Evolutionary conservation across 2,888 invertebrate genomes (phyloP).

Genomic region (Eutolmus rufibarbis): DNA sequence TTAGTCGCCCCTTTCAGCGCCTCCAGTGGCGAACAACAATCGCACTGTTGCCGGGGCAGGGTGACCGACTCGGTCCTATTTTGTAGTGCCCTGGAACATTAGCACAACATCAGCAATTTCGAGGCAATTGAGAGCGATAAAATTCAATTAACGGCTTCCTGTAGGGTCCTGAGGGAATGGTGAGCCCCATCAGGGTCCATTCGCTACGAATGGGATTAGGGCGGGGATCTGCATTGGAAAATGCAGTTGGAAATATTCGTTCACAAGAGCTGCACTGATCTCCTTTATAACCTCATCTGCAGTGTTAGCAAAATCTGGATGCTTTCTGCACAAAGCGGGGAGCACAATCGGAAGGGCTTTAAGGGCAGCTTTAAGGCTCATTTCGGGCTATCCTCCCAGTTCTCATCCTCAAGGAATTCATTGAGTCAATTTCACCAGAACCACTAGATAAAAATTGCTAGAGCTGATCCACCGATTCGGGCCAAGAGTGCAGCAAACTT

Average conservation of each 20-base stretch:
- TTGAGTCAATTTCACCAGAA: slow-evolving; percentile 17
- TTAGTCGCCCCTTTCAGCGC: not conserved
- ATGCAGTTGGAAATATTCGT: not conserved
- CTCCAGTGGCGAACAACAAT: not conserved
- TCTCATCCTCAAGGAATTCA: not conserved
- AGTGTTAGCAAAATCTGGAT: not conserved
- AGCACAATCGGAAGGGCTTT: not conserved
- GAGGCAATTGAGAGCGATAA: slow-evolving; percentile 23
- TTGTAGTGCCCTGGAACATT: not conserved
- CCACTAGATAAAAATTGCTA: not conserved
- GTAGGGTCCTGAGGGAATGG: not conserved
- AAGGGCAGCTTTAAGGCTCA: not conserved
- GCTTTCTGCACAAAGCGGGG: not conserved
- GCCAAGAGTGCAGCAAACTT: slow-evolving; percentile 25
- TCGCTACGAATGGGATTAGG: not conserved
- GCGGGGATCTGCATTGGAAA: not conserved
- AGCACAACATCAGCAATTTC: slow-evolving; percentile 15
- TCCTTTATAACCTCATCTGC: not conserved
- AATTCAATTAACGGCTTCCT: slow-evolving; percentile 7
- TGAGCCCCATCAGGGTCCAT: not conserved
- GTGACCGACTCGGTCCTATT: not conserved
- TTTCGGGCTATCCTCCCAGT: not conserved
- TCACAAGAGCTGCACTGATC: not conserved
- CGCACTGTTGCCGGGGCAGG: not conserved
- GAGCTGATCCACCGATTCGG: not conserved